Conservation (phyloP, 2,888 invertebrate species). For the Ochropacha duplaris region DNA sequence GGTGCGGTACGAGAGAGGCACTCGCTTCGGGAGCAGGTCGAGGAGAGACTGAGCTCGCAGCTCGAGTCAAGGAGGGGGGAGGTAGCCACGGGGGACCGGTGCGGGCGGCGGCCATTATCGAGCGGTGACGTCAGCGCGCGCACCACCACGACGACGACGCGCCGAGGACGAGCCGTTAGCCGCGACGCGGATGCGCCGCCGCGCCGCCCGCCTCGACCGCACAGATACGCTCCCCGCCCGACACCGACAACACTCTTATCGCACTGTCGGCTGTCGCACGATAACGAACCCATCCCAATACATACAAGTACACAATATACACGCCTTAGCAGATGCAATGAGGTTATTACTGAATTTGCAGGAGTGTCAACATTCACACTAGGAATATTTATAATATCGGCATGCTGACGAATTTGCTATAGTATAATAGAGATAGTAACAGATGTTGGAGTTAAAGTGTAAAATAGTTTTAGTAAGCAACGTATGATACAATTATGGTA, state of each 20-base stretch:
- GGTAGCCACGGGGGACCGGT: slow-evolving; percentile 49
- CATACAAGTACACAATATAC: slow-evolving; percentile 32
- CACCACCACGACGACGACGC: slow-evolving; percentile 62
- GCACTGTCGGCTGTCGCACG: no score
- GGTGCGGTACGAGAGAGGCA: slow-evolving; percentile 49
- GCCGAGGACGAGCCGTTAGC: slow-evolving; percentile 76
- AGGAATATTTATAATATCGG: neutral
- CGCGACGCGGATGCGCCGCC: slow-evolving; percentile 74
- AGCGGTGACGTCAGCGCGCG: slow-evolving; percentile 84
- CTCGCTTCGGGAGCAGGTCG: slow-evolving; percentile 60
- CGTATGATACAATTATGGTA: neutral
- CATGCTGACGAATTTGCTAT: neutral
- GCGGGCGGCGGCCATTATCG: slow-evolving; percentile 77
- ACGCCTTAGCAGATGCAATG: slow-evolving; percentile 40
- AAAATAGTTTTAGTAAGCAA: neutral
- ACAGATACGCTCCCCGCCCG: slow-evolving; percentile 28
- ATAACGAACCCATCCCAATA: slow-evolving; percentile 53
- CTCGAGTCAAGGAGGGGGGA: slow-evolving; percentile 37
- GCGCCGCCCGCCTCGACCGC: slow-evolving; percentile 65
- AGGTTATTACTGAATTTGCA: slow-evolving; percentile 18
- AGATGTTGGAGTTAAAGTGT: neutral
- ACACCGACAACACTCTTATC: slow-evolving; percentile 58
- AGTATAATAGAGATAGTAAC: neutral
- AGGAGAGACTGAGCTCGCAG: slow-evolving; percentile 71
- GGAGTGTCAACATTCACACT: neutral